Conservation (phyloP, 2,888 invertebrate species). For the Parochlus steinenii region DNA sequence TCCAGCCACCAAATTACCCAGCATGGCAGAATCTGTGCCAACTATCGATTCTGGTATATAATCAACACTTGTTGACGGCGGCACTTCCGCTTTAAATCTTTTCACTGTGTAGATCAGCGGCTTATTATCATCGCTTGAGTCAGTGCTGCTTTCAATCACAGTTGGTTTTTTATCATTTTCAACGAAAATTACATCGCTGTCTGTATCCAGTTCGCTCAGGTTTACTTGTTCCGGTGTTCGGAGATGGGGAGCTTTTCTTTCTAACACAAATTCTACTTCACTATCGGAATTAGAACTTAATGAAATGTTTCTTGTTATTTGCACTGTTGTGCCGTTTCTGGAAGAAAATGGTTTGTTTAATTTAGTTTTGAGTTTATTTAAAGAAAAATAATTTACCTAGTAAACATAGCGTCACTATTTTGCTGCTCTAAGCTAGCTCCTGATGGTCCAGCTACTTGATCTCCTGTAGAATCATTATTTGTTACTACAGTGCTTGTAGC, state of each 20-base stretch:
- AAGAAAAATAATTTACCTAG: no score
- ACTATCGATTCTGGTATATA: no score
- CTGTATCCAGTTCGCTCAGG: constrained; percentile 24
- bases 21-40: no score
- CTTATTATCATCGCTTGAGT: constrained; percentile 8
- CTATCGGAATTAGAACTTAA: constrained; percentile 14
- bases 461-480: constrained; percentile 2
- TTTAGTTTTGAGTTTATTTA: constrained; percentile 6
- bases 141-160: neutral
- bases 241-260: constrained; percentile 29
- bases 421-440: neutral
- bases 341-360: no score
- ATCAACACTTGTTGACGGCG: no score
- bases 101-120: constrained; percentile 1
- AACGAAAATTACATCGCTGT: constrained; percentile 29
- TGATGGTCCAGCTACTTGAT: constrained; percentile 4
- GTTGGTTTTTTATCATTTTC: constrained; percentile 13
- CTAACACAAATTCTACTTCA: constrained; percentile 28
- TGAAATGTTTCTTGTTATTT: no score
- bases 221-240: constrained; percentile 30
- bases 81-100: constrained; percentile 4
- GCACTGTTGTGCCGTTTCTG: no score
- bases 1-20: no score
- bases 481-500: no score
- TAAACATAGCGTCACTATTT: neutral